phyloP scores from a whole-genome alignment of 2,113 vertebrate species.

The Clupea harengus region DNA sequence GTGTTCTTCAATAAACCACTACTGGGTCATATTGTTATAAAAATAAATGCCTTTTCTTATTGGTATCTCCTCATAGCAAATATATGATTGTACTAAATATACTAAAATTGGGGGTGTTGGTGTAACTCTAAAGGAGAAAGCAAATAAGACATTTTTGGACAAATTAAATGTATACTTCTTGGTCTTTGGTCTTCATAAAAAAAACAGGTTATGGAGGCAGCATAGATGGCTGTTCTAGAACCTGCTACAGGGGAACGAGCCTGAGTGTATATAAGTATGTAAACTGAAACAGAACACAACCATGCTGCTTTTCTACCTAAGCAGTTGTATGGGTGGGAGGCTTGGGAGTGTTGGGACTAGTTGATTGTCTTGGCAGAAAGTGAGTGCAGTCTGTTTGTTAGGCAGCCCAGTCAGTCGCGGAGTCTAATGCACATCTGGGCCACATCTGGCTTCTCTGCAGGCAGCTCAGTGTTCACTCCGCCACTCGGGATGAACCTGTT shows the following conservation, averaged over 20 bases:
- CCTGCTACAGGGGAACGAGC: not conserved
- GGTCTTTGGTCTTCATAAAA: not conserved
- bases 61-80: no score
- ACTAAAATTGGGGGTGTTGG: not conserved
- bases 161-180: not conserved
- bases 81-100: no score
- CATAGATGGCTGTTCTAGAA: not conserved
- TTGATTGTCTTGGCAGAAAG: conserved; percentile 16
- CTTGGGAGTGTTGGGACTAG: not conserved
- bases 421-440: not conserved
- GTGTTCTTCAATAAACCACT: not conserved
- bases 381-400: not conserved
- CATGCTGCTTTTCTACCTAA: not conserved
- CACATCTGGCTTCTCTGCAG: not conserved
- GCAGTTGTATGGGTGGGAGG: not conserved
- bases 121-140: not conserved
- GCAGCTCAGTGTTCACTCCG: conserved; percentile 62
- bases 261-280: not conserved
- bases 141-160: not conserved
- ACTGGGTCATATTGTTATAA: not conserved
- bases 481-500: conserved; percentile 67
- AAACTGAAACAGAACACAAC: not conserved
- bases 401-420: not conserved
- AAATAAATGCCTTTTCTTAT: no score
- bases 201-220: not conserved